These are phyloP conservation scores for Dermatemys mawii DNA, from an alignment of 2,113 vertebrate genomes.

Conservation along the genomic window DNA sequence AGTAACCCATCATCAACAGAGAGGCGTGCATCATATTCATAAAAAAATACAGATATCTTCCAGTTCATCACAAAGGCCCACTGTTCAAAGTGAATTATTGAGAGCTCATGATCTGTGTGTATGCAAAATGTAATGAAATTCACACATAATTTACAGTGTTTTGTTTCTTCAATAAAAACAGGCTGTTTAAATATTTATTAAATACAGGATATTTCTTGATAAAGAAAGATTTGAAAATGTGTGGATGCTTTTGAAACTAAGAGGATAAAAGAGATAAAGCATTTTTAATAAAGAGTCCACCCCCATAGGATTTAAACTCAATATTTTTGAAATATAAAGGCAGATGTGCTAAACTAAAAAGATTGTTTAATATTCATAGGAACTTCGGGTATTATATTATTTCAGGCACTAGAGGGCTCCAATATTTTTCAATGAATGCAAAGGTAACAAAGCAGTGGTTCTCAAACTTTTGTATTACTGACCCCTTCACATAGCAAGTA, in stretches of 20 bases:
- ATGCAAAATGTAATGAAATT: background rate
- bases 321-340: background rate
- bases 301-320: background rate
- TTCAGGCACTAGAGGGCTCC: background rate
- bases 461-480: no score
- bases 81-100: background rate
- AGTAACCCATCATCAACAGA: background rate
- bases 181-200: conserved; percentile 7
- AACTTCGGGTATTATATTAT: background rate
- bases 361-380: background rate
- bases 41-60: background rate
- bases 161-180: background rate
- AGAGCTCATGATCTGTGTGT: background rate
- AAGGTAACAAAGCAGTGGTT: background rate
- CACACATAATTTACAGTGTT: background rate
- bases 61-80: background rate
- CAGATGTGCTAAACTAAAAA: background rate
- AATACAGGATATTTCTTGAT: background rate
- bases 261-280: background rate
- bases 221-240: background rate
- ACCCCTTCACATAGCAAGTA: no score
- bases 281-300: conserved; percentile 21
- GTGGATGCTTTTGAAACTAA: background rate
- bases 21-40: background rate
- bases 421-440: background rate